Evolutionary conservation across 2,113 vertebrate genomes (phyloP), one percentile per base, ranked within the genome.

Genomic region (Cygnus atratus): DNA sequence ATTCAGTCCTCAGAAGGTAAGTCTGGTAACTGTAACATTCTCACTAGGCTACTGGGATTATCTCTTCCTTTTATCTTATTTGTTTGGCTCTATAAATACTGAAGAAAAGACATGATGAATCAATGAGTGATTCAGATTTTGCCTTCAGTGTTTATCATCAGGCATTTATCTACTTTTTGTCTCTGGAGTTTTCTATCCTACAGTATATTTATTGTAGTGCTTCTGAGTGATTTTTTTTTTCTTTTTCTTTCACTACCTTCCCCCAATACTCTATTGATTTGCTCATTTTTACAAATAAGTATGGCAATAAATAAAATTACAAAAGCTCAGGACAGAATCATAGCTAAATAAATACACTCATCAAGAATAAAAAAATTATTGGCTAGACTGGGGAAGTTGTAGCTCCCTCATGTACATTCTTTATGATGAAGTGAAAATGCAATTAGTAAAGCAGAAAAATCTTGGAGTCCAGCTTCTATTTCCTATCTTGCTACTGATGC

Each of bases 261-360:
- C 91, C 95, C 85, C 94, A 95, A 65, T 77, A 94, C 39, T 63
- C 57, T 76, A 96, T 96, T 92, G 92, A 97, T 96, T 96, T 96
- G 95, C 93, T 93, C 87, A 96, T 94, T 95, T 90, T 95, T 96
- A 94, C 71, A 94, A 96, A 97, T 95, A 95, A 97, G 77, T 81
- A 96, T 86, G 95, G 93, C 78, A 89, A 95, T 94, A 95, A 95
- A 83, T 97, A 96, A 96, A 95, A 90, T 94, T 87, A 93, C 77
- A 95, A 91, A 90, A 94, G 76, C 87, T 88, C 48, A 65, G 73
- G 65, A 96, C 82, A 87, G 92, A 94, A 93, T 62, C 7, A 58
- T 58, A 84, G 89, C 67, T 92, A 89, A 95, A 93, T 93, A 96
- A 95, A 92, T 81, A 90, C 79, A 82, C 77, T 95, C 89, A 95